Evolutionary conservation across 2,113 vertebrate genomes (phyloP).

Genomic region (Misgurnus mizolepis): DNA sequence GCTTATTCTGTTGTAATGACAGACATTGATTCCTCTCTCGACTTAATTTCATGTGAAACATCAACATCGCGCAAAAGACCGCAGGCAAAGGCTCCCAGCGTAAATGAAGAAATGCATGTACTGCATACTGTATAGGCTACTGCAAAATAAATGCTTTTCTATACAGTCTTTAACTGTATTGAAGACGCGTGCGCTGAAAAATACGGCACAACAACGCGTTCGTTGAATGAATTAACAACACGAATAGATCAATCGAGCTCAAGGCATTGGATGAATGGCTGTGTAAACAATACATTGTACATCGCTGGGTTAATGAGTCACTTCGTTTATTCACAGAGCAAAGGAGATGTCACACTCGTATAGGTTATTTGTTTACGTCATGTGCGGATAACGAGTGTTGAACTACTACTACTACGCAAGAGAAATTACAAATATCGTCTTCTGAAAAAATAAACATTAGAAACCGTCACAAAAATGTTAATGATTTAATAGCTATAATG

Average conservation of each 20-base stretch:
- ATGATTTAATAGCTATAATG: no score
- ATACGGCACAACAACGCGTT: background rate
- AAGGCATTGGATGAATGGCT: background rate
- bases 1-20: background rate
- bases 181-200: background rate
- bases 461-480: no score
- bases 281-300: background rate
- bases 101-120: background rate
- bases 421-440: background rate
- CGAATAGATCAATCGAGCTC: no score
- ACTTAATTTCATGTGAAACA: conserved; percentile 3
- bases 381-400: background rate
- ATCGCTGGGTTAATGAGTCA: background rate
- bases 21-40: background rate
- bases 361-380: background rate
- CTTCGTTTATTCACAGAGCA: background rate
- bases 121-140: no score
- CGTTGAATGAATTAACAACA: background rate
- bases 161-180: background rate
- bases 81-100: no score
- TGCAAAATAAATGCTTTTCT: background rate
- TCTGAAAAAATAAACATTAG: no score
- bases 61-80: background rate
- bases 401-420: no score
- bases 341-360: background rate